A percentile compares a stretch with the other conserved stretches of the same genome.
phyloP scores from a whole-genome alignment of 2,888 invertebrate species.

The Leistus spinibarbis region DNA sequence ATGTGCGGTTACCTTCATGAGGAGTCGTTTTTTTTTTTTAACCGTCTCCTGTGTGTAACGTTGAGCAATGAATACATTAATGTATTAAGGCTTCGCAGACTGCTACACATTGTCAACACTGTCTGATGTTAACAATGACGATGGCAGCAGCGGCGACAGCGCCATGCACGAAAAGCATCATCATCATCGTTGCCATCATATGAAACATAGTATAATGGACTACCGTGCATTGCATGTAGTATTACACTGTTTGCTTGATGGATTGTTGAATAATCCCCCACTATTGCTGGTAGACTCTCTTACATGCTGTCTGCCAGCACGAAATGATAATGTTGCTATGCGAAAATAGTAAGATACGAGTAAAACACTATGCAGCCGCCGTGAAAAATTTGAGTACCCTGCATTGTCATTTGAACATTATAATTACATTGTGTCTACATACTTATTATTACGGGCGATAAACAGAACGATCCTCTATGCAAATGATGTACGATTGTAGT shows the following conservation, averaged over 20 bases:
- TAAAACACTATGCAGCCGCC: background rate
- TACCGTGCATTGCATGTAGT: slow-evolving; percentile 1
- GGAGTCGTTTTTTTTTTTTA: background rate
- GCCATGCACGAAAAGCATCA: background rate
- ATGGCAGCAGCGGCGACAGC: background rate
- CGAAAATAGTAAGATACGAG: background rate
- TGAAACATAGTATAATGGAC: background rate
- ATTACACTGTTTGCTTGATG: background rate
- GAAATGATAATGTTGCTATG: background rate
- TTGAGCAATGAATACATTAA: slow-evolving; percentile 23
- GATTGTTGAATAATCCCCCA: slow-evolving; percentile 1
- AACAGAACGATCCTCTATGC: too few relatives aligned
- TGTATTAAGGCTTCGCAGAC: background rate
- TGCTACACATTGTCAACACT: slow-evolving; percentile 10
- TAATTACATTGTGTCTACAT: too few relatives aligned
- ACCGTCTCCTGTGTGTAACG: background rate
- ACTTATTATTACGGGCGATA: too few relatives aligned
- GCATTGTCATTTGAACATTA: too few relatives aligned
- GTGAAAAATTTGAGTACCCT: too few relatives aligned
- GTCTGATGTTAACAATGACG: background rate
- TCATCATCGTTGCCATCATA: background rate
- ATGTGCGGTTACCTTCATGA: too few relatives aligned
- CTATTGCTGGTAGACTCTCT: slow-evolving; percentile 2
- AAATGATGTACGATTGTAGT: too few relatives aligned
- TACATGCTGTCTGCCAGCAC: background rate